Conservation (phyloP, 2,113 vertebrate species). For the Oriolus oriolus region DNA sequence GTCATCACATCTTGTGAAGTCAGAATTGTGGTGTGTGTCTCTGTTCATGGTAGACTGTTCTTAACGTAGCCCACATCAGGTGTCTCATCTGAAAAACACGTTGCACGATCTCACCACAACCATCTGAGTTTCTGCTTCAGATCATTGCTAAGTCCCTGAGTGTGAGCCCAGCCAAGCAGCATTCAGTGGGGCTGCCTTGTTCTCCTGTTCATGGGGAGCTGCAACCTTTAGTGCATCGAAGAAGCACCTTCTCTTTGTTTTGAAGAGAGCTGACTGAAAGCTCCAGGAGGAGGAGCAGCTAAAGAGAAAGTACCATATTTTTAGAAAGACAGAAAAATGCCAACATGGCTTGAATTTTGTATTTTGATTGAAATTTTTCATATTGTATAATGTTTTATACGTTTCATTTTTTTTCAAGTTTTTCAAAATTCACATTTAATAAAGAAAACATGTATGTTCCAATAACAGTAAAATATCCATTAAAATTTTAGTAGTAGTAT, state of each 20-base stretch:
- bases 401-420: not conserved
- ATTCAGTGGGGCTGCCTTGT: not conserved
- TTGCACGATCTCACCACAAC: not conserved
- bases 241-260: not conserved
- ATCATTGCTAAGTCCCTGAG: not conserved
- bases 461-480: not conserved
- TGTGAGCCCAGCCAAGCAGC: not conserved
- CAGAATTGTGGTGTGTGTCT: not conserved
- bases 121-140: not conserved
- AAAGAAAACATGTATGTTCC: not conserved
- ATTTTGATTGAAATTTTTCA: not conserved
- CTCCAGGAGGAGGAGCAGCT: not conserved
- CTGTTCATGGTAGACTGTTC: not conserved
- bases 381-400: not conserved
- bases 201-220: not conserved
- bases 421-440: not conserved
- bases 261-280: not conserved
- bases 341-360: not conserved
- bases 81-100: fast-evolving
- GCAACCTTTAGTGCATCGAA: not conserved
- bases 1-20: not conserved
- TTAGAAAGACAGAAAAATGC: not conserved
- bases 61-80: not conserved
- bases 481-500: not conserved
- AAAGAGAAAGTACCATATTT: not conserved